These are phyloP conservation scores for Synergus laeviventris DNA, from an alignment of 2,888 invertebrate genomes.

Conservation along the genomic window DNA sequence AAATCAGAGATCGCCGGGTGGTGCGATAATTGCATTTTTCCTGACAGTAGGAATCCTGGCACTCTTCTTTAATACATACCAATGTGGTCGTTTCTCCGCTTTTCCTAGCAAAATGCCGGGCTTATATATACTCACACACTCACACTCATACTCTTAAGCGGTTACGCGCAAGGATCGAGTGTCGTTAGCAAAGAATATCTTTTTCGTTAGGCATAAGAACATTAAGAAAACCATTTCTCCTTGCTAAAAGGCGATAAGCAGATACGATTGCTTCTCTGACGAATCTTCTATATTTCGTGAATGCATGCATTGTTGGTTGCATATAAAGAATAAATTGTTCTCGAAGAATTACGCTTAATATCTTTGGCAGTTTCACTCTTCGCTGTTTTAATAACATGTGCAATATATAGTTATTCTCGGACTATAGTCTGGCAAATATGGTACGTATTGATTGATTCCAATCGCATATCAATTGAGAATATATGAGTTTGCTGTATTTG, in stretches of 20 bases:
- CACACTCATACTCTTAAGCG: neutral
- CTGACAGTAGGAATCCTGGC: constrained; percentile 38
- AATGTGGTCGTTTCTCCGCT: constrained; percentile 21
- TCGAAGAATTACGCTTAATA: constrained; percentile 45
- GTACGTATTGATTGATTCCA: constrained; percentile 36
- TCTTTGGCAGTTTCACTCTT: constrained; percentile 40
- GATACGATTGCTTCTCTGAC: constrained; percentile 46
- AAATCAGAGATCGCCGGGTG: constrained; percentile 32
- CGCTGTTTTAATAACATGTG: constrained; percentile 45
- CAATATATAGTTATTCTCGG: constrained; percentile 35
- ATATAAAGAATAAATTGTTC: constrained; percentile 42
- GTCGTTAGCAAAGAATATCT: constrained; percentile 42
- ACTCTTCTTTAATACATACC: constrained; percentile 37
- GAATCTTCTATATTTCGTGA: constrained; percentile 34
- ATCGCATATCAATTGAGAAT: constrained; percentile 36
- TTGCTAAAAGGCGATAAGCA: constrained; percentile 36
- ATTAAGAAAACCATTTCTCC: neutral
- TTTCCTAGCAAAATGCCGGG: constrained; percentile 5
- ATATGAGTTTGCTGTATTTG: constrained; percentile 32
- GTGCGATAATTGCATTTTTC: constrained; percentile 47
- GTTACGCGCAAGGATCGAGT: constrained; percentile 20
- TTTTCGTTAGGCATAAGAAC: constrained; percentile 35
- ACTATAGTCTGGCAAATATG: constrained; percentile 5
- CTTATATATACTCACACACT: neutral
- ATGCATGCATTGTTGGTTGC: constrained; percentile 47